Conservation (phyloP, 2,113 vertebrate species). For the Pteruthius melanotis region DNA sequence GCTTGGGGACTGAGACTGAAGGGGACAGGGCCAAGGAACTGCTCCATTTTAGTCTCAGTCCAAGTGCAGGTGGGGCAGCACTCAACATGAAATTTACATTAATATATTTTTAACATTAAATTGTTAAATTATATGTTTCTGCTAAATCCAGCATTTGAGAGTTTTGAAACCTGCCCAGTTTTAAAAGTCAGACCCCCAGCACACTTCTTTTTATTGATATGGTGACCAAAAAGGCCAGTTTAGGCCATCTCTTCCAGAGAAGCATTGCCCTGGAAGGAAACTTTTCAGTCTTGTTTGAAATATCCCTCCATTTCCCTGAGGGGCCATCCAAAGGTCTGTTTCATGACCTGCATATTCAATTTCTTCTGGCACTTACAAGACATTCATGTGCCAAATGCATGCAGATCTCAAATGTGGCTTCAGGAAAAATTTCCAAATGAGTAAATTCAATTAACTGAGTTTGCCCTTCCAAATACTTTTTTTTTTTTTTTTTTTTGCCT, state of each 20-base stretch:
- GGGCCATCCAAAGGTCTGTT: neutral
- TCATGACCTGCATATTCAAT: neutral
- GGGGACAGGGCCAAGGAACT: neutral
- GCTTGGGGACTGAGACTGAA: neutral
- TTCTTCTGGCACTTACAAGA: neutral
- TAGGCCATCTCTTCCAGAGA: neutral
- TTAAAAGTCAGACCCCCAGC: neutral
- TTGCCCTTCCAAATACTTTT: neutral
- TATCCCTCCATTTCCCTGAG: neutral
- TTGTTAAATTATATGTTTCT: neutral
- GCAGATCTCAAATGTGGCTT: neutral
- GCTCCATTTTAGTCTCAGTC: neutral
- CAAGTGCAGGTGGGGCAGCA: neutral
- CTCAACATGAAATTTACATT: neutral
- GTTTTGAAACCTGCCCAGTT: neutral
- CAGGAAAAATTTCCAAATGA: constrained; percentile 1
- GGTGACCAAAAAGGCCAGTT: neutral
- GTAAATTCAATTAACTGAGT: neutral
- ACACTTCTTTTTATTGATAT: neutral
- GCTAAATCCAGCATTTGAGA: neutral
- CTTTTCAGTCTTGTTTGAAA: neutral
- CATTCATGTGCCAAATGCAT: neutral
- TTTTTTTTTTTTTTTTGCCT: neutral
- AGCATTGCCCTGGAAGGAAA: neutral
- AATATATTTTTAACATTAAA: neutral